Conservation (phyloP, 2,797 vertebrate species). For the Ctenosaura bakeri region DNA sequence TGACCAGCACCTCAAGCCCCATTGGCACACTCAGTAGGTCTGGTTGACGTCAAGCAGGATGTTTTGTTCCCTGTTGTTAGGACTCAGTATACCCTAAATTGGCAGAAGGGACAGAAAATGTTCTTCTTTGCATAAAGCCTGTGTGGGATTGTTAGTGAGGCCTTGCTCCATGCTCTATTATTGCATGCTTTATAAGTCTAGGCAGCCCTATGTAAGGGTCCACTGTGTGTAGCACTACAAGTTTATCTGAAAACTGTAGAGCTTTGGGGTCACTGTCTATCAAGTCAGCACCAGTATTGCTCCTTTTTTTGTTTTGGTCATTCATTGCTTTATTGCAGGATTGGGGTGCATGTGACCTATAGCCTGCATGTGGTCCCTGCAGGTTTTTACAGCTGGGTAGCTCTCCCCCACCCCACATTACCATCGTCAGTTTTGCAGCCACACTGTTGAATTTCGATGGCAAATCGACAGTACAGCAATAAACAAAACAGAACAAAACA, state of each 20-base stretch:
- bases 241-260: background rate
- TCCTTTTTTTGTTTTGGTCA: background rate
- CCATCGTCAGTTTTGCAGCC: background rate
- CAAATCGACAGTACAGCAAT: background rate
- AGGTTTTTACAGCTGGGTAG: too few relatives aligned
- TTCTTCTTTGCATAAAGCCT: background rate
- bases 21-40: background rate
- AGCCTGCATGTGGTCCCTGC: too few relatives aligned
- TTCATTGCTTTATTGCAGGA: background rate
- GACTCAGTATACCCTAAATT: background rate
- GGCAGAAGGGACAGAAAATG: background rate
- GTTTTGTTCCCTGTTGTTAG: constrained; percentile 16
- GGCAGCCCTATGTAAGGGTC: background rate
- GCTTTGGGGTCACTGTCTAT: background rate
- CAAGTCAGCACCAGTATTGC: background rate
- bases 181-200: background rate
- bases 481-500: too few relatives aligned
- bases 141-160: background rate
- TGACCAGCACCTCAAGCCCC: background rate
- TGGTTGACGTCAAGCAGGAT: background rate
- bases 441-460: background rate
- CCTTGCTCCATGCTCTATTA: background rate
- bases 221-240: background rate
- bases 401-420: too few relatives aligned
- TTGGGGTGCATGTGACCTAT: background rate